phyloP scores from a whole-genome alignment of 2,797 vertebrate species.

The Phalanger gymnotis region DNA sequence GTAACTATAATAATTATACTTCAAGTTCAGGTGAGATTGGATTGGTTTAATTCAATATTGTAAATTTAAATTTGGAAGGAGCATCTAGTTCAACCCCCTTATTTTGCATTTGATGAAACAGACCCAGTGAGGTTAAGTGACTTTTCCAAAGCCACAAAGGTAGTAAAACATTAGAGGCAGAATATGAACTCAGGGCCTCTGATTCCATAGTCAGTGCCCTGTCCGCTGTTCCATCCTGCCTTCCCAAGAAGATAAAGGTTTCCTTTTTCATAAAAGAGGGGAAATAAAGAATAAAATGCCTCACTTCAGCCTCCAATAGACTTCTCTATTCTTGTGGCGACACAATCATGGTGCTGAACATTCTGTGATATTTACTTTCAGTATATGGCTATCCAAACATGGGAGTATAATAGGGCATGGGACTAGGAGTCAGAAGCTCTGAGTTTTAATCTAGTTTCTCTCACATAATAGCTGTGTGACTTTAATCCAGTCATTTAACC shows the following conservation, averaged over 20 bases:
- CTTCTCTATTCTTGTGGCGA: neutral
- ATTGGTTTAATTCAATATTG: constrained; percentile 15
- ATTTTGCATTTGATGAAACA: neutral
- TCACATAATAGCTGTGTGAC: neutral
- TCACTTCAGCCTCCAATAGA: neutral
- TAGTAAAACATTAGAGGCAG: neutral
- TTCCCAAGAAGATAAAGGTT: neutral
- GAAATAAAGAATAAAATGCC: neutral
- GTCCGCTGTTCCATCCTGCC: neutral
- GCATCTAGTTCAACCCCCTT: neutral
- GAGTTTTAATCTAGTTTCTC: neutral
- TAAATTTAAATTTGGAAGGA: neutral
- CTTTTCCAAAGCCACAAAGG: neutral
- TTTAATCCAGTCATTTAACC: neutral
- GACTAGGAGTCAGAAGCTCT: neutral
- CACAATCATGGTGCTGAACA: constrained; percentile 23
- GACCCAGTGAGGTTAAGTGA: neutral
- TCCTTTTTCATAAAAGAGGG: neutral
- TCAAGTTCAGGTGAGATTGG: constrained; percentile 47
- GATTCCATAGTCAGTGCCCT: neutral
- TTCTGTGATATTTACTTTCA: neutral
- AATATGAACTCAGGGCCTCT: neutral
- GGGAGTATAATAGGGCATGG: neutral
- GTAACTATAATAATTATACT: constrained; percentile 5
- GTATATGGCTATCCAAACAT: constrained; percentile 26